phyloP scores from a whole-genome alignment of 2,797 vertebrate genomes.

The Selene dorsalis region DNA sequence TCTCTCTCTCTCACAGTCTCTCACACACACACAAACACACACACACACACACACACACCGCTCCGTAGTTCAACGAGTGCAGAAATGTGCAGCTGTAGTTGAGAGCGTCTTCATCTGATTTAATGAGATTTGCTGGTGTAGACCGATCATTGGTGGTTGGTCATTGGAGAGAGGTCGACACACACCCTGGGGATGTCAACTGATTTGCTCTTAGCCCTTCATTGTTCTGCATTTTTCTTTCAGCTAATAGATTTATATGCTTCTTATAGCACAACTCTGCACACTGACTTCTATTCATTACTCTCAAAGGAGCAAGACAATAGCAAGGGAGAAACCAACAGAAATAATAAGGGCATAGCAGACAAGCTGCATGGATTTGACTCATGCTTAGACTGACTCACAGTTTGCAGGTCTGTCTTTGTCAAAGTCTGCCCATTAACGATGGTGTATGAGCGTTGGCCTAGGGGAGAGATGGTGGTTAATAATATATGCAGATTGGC shows the following conservation, averaged over 20 bases:
- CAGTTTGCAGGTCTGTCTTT: constrained; percentile 25
- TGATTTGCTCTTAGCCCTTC: constrained; percentile 35
- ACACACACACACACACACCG: constrained; percentile 28
- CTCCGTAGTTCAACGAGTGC: constrained; percentile 71
- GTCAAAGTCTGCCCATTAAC: constrained; percentile 19
- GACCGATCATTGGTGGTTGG: constrained; percentile 41
- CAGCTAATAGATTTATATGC: constrained; percentile 45
- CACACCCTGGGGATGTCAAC: constrained; percentile 44
- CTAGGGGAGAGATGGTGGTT: constrained; percentile 28
- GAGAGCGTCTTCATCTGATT: constrained; percentile 41
- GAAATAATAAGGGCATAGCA: constrained; percentile 25
- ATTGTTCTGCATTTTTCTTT: constrained; percentile 51
- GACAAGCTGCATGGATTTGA: constrained; percentile 32
- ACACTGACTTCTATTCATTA: constrained; percentile 56
- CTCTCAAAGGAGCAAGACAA: constrained; percentile 51
- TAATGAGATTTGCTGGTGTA: constrained; percentile 46
- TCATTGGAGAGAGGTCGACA: constrained; percentile 53
- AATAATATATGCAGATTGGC: constrained; percentile 36
- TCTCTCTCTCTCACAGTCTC: not conserved
- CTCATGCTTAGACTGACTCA: constrained; percentile 8
- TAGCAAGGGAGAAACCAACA: constrained; percentile 30
- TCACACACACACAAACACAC: no score
- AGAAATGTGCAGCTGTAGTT: constrained; percentile 72
- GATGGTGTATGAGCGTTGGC: constrained; percentile 3
- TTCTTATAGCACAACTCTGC: constrained; percentile 10